Percentiles rank a stretch among this genome's conserved stretches.
Evolutionary conservation across 1,140 invertebrate species (phyloP).

Genomic region (Artemia franciscana): DNA sequence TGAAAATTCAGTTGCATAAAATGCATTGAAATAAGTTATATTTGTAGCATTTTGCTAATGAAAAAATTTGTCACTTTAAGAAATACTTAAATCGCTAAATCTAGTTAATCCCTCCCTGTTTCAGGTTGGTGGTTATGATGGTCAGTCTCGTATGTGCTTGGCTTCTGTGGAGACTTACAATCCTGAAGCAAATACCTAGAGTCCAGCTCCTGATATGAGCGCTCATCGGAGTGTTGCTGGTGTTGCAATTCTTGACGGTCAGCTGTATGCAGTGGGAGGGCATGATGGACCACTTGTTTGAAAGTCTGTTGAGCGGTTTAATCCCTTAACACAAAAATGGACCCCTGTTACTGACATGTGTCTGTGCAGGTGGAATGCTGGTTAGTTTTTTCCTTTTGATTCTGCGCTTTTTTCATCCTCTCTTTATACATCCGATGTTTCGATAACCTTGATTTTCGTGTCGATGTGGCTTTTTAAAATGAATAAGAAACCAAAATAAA

Average conservation of each 20-base stretch:
- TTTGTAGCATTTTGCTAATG: no score
- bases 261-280: constrained; percentile 68
- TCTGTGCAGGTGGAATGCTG: constrained; percentile 70
- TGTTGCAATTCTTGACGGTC: constrained; percentile 67
- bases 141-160: constrained; percentile 60
- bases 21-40: no score
- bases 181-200: constrained; percentile 64
- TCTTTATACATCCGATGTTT: no score
- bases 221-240: constrained; percentile 66
- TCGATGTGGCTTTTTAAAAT: no score
- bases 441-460: no score
- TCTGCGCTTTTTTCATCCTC: no score
- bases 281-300: constrained; percentile 72
- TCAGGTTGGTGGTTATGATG: constrained; percentile 76
- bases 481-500: no score
- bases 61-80: no score
- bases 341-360: constrained; percentile 69
- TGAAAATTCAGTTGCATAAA: no score
- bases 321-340: constrained; percentile 60
- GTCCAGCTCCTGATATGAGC: constrained; percentile 57
- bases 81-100: no score
- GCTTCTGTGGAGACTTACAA: constrained; percentile 81
- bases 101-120: no score
- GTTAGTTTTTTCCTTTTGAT: no score
- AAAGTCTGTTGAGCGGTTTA: constrained; percentile 66